A percentile compares a stretch with the other conserved stretches of the same genome.
phyloP scores from a whole-genome alignment of 2,888 invertebrate species.

The Timandra comae region DNA sequence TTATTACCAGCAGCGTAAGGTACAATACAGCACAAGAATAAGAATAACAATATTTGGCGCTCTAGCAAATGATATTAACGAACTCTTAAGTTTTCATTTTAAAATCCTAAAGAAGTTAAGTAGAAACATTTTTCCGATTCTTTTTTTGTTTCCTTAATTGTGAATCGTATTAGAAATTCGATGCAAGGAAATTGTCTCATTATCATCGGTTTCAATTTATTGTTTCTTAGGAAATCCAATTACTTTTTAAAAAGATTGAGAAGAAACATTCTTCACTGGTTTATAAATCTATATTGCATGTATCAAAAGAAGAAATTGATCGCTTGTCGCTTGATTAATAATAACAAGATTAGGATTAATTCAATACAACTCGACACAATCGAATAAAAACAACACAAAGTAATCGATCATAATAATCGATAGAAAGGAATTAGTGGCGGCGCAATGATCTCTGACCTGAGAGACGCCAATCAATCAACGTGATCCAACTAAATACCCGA shows the following conservation, averaged over 20 bases:
- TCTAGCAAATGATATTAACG: conserved; percentile 30
- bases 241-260: background rate
- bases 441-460: conserved; percentile 57
- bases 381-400: conserved; percentile 21
- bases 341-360: too few relatives aligned
- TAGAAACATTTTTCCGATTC: conserved; percentile 22
- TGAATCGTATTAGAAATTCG: too few relatives aligned
- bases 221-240: too few relatives aligned
- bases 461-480: conserved; percentile 63
- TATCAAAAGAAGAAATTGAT: too few relatives aligned
- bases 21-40: conserved; percentile 1
- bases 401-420: conserved; percentile 49
- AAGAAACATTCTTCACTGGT: too few relatives aligned
- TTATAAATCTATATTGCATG: too few relatives aligned
- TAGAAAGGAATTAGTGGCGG: conserved; percentile 51
- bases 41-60: conserved; percentile 20
- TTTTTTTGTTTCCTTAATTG: too few relatives aligned
- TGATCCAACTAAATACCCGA: conserved; percentile 55
- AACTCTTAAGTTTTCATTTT: conserved; percentile 31
- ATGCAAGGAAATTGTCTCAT: too few relatives aligned
- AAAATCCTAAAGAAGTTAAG: conserved; percentile 26
- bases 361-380: conserved; percentile 6
- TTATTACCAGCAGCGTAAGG: conserved; percentile 15
- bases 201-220: background rate
- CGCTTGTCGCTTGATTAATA: too few relatives aligned